Percentiles rank a stretch among this genome's conserved stretches.
These are phyloP conservation scores for Eulemur albifrons DNA, from an alignment of 2,797 vertebrate species.

Conservation along the genomic window DNA sequence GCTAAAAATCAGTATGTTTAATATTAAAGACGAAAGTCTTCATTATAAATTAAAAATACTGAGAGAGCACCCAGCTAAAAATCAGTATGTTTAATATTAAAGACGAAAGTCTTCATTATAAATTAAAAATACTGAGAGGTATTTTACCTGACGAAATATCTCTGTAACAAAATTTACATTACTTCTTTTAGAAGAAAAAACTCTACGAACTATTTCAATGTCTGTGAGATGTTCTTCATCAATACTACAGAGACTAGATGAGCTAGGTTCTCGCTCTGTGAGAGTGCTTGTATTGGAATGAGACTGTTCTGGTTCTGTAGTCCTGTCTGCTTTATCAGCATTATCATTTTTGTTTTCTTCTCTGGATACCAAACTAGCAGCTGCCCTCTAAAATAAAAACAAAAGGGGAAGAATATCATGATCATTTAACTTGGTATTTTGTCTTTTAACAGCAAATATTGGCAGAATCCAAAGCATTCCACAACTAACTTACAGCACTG, in stretches of 20 bases:
- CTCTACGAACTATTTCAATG: constrained; percentile 91
- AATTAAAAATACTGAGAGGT: constrained; percentile 43
- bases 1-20: constrained; percentile 24
- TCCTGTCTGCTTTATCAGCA: constrained; percentile 86
- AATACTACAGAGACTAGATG: constrained; percentile 98
- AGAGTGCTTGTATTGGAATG: constrained; percentile 99
- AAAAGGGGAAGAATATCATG: background rate
- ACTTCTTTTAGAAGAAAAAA: constrained; percentile 95
- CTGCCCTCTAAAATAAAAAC: constrained; percentile 90
- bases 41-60: constrained; percentile 43
- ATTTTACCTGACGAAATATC: constrained; percentile 97
- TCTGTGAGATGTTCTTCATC: constrained; percentile 96
- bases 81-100: constrained; percentile 35
- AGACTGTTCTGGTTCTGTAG: constrained; percentile 92
- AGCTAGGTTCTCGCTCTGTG: constrained; percentile 97
- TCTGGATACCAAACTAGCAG: constrained; percentile 94
- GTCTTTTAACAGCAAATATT: background rate
- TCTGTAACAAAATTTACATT: constrained; percentile 99
- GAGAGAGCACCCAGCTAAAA: background rate
- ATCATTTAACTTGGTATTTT: background rate
- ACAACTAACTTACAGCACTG: background rate
- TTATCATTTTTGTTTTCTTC: constrained; percentile 89
- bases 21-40: constrained; percentile 21
- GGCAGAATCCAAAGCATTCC: constrained; percentile 7
- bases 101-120: background rate